phyloP scores from a whole-genome alignment of 2,797 vertebrate genomes.

The Myotis planiceps region DNA sequence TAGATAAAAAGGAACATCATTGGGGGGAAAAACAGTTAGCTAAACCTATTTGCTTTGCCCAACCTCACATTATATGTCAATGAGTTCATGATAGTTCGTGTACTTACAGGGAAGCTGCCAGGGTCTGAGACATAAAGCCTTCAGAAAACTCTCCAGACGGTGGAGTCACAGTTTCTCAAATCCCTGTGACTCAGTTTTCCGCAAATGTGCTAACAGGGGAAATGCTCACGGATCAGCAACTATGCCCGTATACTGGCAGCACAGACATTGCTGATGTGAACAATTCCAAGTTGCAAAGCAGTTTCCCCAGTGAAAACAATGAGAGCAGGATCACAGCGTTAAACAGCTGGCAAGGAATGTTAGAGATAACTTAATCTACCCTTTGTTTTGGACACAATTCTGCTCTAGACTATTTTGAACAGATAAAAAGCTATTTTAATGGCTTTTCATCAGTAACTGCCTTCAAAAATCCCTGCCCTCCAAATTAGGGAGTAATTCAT shows the following conservation, averaged over 20 bases:
- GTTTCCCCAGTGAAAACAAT: slow-evolving; percentile 44
- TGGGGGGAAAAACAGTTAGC: not conserved
- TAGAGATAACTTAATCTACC: slow-evolving; percentile 49
- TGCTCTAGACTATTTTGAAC: slow-evolving; percentile 30
- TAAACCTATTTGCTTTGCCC: not conserved
- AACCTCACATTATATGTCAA: not conserved
- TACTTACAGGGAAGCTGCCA: not conserved
- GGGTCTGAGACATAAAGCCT: not conserved
- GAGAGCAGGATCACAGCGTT: not conserved
- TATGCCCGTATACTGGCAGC: not conserved
- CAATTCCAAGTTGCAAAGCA: slow-evolving; percentile 13
- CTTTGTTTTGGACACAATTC: slow-evolving; percentile 58
- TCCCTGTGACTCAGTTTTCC: slow-evolving; percentile 51
- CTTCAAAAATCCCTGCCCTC: not conserved
- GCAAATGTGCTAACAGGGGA: not conserved
- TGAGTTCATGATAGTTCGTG: not conserved
- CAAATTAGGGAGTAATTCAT: not conserved
- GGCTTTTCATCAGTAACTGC: not conserved
- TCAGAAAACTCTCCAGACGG: not conserved
- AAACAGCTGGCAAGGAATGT: not conserved
- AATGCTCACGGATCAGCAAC: slow-evolving; percentile 26
- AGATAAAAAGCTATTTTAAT: slow-evolving; percentile 17
- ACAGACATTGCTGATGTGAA: slow-evolving; percentile 39
- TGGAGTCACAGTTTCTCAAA: not conserved
- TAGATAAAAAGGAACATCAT: slow-evolving; percentile 22